phyloP scores from a whole-genome alignment of 1,140 invertebrate genomes.

The Polypedilum vanderplanki region DNA sequence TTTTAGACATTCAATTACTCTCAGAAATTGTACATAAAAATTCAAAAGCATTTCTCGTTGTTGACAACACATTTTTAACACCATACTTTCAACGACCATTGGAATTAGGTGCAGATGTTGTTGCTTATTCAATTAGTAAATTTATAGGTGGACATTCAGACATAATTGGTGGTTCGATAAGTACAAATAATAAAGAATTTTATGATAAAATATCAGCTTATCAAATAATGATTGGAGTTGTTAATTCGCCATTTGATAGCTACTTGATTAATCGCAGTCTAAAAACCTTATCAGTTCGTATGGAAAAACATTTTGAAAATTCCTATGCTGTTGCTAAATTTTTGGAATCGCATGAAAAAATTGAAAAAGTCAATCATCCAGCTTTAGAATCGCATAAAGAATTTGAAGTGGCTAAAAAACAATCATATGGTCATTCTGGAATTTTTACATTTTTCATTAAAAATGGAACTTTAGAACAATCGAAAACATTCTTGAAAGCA shows the following conservation, averaged over 20 bases:
- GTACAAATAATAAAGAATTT: slow-evolving; percentile 55
- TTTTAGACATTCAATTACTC: slow-evolving; percentile 65
- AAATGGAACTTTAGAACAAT: slow-evolving; percentile 49
- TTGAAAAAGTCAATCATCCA: slow-evolving; percentile 68
- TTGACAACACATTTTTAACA: slow-evolving; percentile 85
- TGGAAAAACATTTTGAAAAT: slow-evolving; percentile 73
- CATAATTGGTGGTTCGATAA: slow-evolving; percentile 70
- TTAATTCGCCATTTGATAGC: slow-evolving; percentile 78
- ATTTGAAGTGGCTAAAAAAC: slow-evolving; percentile 67
- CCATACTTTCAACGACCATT: slow-evolving; percentile 74
- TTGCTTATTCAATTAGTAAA: slow-evolving; percentile 74
- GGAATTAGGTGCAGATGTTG: slow-evolving; percentile 68
- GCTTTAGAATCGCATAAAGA: slow-evolving; percentile 80
- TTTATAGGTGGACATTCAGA: slow-evolving; percentile 86
- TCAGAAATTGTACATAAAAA: slow-evolving; percentile 49
- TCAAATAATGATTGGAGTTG: slow-evolving; percentile 64
- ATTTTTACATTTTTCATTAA: slow-evolving; percentile 81
- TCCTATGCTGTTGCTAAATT: slow-evolving; percentile 66
- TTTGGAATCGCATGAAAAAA: slow-evolving; percentile 59
- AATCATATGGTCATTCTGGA: slow-evolving; percentile 79
- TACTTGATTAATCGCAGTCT: slow-evolving; percentile 67
- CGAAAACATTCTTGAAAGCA: slow-evolving; percentile 46
- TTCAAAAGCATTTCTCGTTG: slow-evolving; percentile 56
- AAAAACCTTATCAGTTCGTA: slow-evolving; percentile 68
- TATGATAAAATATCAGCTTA: slow-evolving; percentile 55